Evolutionary conservation across 2,888 invertebrate genomes (phyloP).

Genomic region (Phortica okadai): DNA sequence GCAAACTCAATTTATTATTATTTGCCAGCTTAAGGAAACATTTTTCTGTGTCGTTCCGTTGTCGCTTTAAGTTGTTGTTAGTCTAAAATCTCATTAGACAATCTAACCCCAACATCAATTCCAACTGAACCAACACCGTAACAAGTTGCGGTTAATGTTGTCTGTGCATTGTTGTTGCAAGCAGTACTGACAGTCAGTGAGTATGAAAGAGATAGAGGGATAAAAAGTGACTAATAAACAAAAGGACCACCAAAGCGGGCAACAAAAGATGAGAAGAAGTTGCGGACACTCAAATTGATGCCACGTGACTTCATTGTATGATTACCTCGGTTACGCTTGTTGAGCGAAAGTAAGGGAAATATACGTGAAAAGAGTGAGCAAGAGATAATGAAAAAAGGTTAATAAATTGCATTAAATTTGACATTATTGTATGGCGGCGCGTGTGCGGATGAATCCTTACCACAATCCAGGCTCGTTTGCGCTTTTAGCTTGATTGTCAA

Average conservation of each 20-base stretch:
- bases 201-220: constrained; percentile 35
- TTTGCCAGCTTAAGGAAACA: constrained; percentile 45
- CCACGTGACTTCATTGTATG: constrained; percentile 76
- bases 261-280: constrained; percentile 40
- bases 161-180: constrained; percentile 38
- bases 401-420: constrained; percentile 76
- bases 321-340: constrained; percentile 54
- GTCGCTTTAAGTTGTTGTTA: constrained; percentile 12
- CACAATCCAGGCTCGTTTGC: constrained; percentile 37
- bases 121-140: constrained; percentile 12
- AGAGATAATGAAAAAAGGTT: constrained; percentile 69
- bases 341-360: constrained; percentile 46
- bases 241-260: constrained; percentile 24
- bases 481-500: constrained; percentile 62
- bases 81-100: constrained; percentile 48
- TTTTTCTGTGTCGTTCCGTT: constrained; percentile 29
- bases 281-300: constrained; percentile 74
- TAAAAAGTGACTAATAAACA: constrained; percentile 41
- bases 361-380: constrained; percentile 32
- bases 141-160: constrained; percentile 58
- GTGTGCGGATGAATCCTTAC: constrained; percentile 39
- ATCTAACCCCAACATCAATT: constrained; percentile 52
- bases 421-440: constrained; percentile 58
- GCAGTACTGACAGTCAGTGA: not conserved
- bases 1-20: constrained; percentile 66